phyloP scores from a whole-genome alignment of 2,797 vertebrate species.

The Tragelaphus eurycerus region DNA sequence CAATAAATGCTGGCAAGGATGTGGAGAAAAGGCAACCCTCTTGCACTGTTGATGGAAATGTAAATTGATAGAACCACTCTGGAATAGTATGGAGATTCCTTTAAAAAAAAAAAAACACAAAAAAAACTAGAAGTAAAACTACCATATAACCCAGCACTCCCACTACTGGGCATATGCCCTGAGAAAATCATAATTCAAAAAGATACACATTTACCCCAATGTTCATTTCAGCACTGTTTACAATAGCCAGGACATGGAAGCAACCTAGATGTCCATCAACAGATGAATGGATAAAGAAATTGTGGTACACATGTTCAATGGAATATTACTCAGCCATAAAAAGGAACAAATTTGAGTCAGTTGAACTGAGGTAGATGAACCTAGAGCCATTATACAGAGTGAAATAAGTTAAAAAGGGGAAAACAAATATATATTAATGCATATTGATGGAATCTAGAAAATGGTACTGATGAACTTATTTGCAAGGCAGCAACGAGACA shows the following conservation, averaged over 20 bases:
- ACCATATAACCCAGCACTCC: background rate
- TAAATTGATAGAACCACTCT: background rate
- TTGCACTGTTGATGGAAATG: background rate
- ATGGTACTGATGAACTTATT: too few relatives aligned
- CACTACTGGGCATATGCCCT: background rate
- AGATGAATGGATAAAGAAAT: background rate
- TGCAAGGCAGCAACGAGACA: too few relatives aligned
- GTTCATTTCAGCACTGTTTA: background rate
- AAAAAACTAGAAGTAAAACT: background rate
- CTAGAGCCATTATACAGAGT: too few relatives aligned
- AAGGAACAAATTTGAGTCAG: background rate
- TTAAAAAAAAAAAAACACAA: background rate
- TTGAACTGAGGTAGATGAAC: too few relatives aligned
- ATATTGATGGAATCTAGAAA: too few relatives aligned
- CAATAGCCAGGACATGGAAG: background rate
- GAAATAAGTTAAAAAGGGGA: too few relatives aligned
- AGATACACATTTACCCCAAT: background rate
- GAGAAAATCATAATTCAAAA: background rate
- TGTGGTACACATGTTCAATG: background rate
- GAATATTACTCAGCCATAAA: background rate
- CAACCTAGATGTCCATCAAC: background rate
- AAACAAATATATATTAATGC: too few relatives aligned
- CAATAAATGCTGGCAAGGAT: background rate
- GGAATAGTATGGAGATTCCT: background rate
- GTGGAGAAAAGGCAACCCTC: background rate